Evolutionary conservation across 2,888 invertebrate genomes (phyloP).

Genomic region (Agrotis puta): DNA sequence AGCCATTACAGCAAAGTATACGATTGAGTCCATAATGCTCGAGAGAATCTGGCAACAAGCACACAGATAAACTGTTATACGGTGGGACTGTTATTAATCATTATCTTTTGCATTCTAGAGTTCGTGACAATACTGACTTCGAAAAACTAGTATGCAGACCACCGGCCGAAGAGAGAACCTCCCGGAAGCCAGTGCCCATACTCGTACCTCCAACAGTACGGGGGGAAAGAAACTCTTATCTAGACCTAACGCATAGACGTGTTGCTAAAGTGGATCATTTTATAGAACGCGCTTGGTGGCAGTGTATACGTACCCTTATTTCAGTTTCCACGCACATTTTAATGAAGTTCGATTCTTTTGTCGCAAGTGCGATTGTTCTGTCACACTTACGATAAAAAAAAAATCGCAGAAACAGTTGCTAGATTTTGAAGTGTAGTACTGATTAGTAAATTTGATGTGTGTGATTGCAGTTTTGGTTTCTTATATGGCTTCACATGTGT

Average conservation of each 20-base stretch:
- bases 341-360: slow-evolving; percentile 9
- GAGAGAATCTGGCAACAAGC: too few relatives aligned
- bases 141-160: slow-evolving; percentile 93
- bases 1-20: too few relatives aligned
- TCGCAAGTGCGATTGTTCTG: slow-evolving; percentile 21
- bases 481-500: slow-evolving; percentile 42
- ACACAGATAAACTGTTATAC: too few relatives aligned
- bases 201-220: slow-evolving; percentile 76
- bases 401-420: slow-evolving; percentile 12
- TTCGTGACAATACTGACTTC: slow-evolving; percentile 96
- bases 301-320: slow-evolving; percentile 80
- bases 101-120: slow-evolving; percentile 90
- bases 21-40: too few relatives aligned
- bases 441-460: slow-evolving; percentile 49
- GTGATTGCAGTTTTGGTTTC: slow-evolving; percentile 37
- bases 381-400: slow-evolving; percentile 14
- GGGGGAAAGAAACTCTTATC: slow-evolving; percentile 89
- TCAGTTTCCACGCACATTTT: slow-evolving; percentile 43
- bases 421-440: slow-evolving; percentile 44
- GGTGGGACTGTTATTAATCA: too few relatives aligned
- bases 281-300: slow-evolving; percentile 77
- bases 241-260: slow-evolving; percentile 76
- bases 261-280: slow-evolving; percentile 71
- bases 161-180: slow-evolving; percentile 82
- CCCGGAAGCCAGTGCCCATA: slow-evolving; percentile 78